Evolutionary conservation across 92 coral and sea anemone genomes (phyloP).

Genomic region (Palythoa heliodiscus): DNA sequence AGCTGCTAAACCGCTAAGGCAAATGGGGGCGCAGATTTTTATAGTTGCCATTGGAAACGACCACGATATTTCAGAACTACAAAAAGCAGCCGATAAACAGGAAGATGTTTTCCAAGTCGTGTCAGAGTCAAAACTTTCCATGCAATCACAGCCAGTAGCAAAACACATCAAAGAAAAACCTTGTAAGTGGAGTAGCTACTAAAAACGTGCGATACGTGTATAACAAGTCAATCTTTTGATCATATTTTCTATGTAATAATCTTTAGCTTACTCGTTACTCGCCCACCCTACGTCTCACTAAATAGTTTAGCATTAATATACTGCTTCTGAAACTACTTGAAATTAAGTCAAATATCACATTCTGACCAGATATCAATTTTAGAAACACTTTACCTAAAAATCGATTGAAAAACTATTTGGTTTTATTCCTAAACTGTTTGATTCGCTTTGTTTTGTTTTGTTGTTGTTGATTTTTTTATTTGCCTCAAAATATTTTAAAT

Average conservation of each 20-base stretch:
- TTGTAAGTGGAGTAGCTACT: not conserved
- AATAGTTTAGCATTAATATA: no score
- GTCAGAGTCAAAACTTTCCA: not conserved
- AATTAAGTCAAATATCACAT: no score
- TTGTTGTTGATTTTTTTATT: no score
- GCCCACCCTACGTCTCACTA: no score
- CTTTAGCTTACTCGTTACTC: not conserved
- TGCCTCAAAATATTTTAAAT: no score
- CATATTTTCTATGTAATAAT: not conserved
- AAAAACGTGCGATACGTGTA: not conserved
- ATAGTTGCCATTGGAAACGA: constrained; percentile 68
- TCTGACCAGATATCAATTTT: no score
- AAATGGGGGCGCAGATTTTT: constrained; percentile 60
- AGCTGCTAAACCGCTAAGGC: constrained; percentile 59
- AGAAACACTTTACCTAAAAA: no score
- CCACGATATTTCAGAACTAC: constrained; percentile 52
- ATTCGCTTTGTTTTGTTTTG: no score
- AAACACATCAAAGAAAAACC: constrained; percentile 28
- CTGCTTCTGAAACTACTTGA: no score
- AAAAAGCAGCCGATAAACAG: constrained; percentile 44
- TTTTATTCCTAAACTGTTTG: no score
- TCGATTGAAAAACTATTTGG: no score
- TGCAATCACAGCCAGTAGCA: constrained; percentile 22
- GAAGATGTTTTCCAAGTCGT: constrained; percentile 62
- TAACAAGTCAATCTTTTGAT: not conserved